A percentile compares a stretch with the other conserved stretches of the same genome.
Evolutionary conservation across 2,797 vertebrate genomes (phyloP).

Genomic region (Epinephelus malabaricus): DNA sequence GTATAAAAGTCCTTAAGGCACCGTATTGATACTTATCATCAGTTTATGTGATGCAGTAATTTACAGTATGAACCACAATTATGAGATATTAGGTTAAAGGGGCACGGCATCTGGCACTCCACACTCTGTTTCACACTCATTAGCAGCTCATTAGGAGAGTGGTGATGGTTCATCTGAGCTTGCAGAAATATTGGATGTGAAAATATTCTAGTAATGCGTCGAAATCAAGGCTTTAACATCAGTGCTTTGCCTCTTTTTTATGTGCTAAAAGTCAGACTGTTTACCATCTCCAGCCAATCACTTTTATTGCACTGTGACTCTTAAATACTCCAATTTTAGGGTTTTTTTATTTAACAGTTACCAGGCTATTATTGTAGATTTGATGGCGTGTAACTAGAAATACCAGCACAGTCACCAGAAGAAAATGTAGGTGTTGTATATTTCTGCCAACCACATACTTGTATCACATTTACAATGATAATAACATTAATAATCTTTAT

Average conservation of each 20-base stretch:
- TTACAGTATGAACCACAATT: constrained; percentile 66
- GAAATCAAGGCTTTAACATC: constrained; percentile 14
- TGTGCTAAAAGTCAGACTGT: not conserved
- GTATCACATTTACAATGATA: too few relatives aligned
- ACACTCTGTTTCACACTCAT: constrained; percentile 76
- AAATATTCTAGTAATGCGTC: constrained; percentile 39
- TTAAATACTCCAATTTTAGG: not conserved
- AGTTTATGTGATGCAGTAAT: constrained; percentile 63
- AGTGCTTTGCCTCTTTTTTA: not conserved
- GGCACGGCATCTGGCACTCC: constrained; percentile 67
- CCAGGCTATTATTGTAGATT: not conserved
- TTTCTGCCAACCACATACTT: too few relatives aligned
- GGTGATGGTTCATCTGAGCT: constrained; percentile 64
- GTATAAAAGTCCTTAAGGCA: constrained; percentile 43
- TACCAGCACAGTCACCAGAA: not conserved
- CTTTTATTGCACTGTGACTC: not conserved
- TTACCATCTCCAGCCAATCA: not conserved
- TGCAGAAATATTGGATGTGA: constrained; percentile 63
- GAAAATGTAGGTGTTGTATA: too few relatives aligned
- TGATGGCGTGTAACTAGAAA: not conserved
- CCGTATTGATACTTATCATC: constrained; percentile 59
- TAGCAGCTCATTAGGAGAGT: constrained; percentile 78
- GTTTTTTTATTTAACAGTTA: not conserved
- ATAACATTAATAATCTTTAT: too few relatives aligned
- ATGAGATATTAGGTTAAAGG: constrained; percentile 76